phyloP scores from a whole-genome alignment of 2,797 vertebrate species.

The Rhinatrema bivittatum region DNA sequence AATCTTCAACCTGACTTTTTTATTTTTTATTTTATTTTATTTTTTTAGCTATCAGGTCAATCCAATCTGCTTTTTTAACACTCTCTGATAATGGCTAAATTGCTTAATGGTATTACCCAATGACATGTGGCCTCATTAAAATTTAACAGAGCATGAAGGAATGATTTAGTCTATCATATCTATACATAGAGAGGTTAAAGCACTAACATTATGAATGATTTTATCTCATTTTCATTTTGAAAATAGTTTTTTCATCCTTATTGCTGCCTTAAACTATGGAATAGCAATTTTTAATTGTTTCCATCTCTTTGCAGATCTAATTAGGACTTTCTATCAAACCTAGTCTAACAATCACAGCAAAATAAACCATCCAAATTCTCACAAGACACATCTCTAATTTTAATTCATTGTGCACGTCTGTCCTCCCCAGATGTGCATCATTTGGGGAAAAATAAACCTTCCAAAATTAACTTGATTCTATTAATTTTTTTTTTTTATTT shows the following conservation, averaged over 20 bases:
- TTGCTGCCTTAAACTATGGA: slow-evolving; percentile 11
- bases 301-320: slow-evolving; percentile 17
- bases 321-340: slow-evolving; percentile 9
- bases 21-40: too few relatives aligned
- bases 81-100: slow-evolving; percentile 8
- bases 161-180: slow-evolving; percentile 9
- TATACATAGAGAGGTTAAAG: slow-evolving; percentile 16
- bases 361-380: too few relatives aligned
- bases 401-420: slow-evolving; percentile 1
- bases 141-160: slow-evolving; percentile 10
- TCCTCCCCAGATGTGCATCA: neutral
- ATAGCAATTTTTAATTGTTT: too few relatives aligned
- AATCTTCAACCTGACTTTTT: too few relatives aligned
- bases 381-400: too few relatives aligned
- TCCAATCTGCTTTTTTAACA: slow-evolving; percentile 1
- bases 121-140: slow-evolving; percentile 13
- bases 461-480: too few relatives aligned
- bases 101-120: slow-evolving; percentile 2
- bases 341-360: slow-evolving; percentile 12
- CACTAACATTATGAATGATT: slow-evolving; percentile 9
- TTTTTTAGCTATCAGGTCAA: neutral
- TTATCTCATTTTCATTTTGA: slow-evolving; percentile 1
- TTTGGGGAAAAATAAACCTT: too few relatives aligned
- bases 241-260: neutral
- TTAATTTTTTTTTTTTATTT: too few relatives aligned